Conservation (phyloP, 2,888 invertebrate genomes). For the Agrotis exclamationis region DNA sequence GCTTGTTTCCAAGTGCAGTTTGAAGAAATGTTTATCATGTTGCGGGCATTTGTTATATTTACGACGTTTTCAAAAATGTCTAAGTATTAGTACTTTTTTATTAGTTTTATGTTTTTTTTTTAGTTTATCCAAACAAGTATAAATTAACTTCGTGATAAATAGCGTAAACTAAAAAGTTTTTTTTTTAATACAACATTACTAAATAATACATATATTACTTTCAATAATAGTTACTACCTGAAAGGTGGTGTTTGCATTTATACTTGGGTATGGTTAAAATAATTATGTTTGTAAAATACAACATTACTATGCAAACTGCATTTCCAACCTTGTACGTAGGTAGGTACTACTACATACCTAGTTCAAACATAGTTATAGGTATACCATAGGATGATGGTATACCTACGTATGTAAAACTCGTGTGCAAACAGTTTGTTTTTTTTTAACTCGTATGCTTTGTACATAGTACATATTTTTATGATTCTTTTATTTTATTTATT, state of each 20-base stretch:
- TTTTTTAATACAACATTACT: neutral
- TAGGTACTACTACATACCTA: no score
- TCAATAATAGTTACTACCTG: neutral
- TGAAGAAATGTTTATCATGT: slow-evolving; percentile 17
- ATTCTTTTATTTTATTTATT: no score
- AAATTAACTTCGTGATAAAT: no score
- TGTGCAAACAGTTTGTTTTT: neutral
- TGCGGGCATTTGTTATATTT: slow-evolving; percentile 19
- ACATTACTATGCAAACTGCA: neutral
- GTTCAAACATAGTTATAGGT: no score
- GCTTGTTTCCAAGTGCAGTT: slow-evolving; percentile 49
- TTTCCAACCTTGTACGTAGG: neutral
- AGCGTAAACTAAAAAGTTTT: no score
- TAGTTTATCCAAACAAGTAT: neutral
- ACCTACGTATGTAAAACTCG: neutral
- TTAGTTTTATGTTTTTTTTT: neutral
- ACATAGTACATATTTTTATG: no score
- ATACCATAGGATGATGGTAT: no score
- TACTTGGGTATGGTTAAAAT: neutral
- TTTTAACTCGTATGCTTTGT: no score
- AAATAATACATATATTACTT: neutral
- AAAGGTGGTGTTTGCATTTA: no score
- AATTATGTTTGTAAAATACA: neutral
- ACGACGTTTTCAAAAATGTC: neutral
- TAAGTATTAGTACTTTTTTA: neutral